Percentiles rank a stretch among this genome's conserved stretches.
These are phyloP conservation scores for Xylocampa areola DNA, from an alignment of 2,888 invertebrate species.

Conservation along the genomic window DNA sequence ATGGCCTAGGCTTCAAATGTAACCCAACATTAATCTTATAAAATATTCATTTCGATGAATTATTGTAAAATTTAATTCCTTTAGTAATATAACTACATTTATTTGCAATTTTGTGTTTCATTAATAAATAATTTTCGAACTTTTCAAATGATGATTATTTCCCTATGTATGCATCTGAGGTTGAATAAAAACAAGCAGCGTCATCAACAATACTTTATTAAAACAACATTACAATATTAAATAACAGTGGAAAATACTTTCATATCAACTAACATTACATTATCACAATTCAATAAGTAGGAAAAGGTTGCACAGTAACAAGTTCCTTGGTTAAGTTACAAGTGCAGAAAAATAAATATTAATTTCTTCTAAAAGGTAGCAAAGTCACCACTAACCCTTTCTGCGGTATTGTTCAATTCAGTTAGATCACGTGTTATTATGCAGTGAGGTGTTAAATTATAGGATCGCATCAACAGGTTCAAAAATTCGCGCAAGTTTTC, in stretches of 20 bases:
- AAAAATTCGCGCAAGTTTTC: too few species aligned
- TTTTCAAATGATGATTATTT: too few species aligned
- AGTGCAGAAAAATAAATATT: not conserved
- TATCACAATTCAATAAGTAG: conserved; percentile 37
- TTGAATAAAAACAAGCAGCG: not conserved
- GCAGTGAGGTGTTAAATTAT: too few species aligned
- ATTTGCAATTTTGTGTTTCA: not conserved
- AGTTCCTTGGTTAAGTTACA: not conserved
- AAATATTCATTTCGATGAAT: too few species aligned
- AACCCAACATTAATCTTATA: too few species aligned
- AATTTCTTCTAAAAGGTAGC: not conserved
- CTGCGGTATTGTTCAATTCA: too few species aligned
- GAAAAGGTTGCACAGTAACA: not conserved
- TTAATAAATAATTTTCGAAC: too few species aligned
- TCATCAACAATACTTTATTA: conserved; percentile 53
- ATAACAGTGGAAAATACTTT: conserved; percentile 39
- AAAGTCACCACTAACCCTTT: too few species aligned
- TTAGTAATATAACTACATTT: not conserved
- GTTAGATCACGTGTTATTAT: too few species aligned
- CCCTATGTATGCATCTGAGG: not conserved
- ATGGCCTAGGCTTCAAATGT: too few species aligned
- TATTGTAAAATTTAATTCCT: not conserved
- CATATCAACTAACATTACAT: conserved; percentile 34
- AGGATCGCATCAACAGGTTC: too few species aligned
- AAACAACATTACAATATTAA: conserved; percentile 38